A percentile compares a stretch with the other conserved stretches of the same genome.
Conservation (phyloP, 1,140 invertebrate genomes). For the Drosophila tropicalis region DNA sequence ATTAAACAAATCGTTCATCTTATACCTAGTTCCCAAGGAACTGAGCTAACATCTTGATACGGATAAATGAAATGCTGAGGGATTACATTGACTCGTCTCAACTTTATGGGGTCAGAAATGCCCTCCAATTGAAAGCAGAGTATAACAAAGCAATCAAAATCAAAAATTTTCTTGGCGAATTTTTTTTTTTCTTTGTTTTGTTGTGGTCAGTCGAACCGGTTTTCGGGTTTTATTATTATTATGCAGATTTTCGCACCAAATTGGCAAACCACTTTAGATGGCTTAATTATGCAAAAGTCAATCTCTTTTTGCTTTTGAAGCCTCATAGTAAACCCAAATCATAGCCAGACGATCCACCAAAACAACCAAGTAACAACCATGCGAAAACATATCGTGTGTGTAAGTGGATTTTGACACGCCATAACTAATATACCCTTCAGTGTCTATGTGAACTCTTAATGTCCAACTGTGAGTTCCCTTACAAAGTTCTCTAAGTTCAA, state of each 20-base stretch:
- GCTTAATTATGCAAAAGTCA: constrained; percentile 48
- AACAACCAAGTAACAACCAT: background rate
- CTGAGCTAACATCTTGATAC: too few species aligned
- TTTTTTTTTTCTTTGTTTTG: too few species aligned
- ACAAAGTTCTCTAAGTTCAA: too few species aligned
- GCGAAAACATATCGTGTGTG: background rate
- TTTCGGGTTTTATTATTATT: constrained; percentile 18
- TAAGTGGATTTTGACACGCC: constrained; percentile 4
- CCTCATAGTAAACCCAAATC: background rate
- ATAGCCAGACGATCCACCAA: background rate
- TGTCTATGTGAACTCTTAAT: background rate
- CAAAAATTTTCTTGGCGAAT: too few species aligned
- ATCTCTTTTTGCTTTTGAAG: background rate
- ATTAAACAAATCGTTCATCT: too few species aligned
- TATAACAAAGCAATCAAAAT: too few species aligned
- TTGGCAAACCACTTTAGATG: constrained; percentile 54
- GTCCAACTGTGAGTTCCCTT: too few species aligned
- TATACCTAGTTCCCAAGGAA: too few species aligned
- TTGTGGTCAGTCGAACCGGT: constrained; percentile 22
- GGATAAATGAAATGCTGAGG: too few species aligned
- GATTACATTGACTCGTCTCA: too few species aligned
- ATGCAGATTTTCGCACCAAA: constrained; percentile 47
- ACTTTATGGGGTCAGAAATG: too few species aligned
- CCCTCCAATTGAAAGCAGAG: too few species aligned
- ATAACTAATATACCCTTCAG: constrained; percentile 4